Conservation (phyloP, 2,888 invertebrate species). For the Conchocele bisecta region DNA sequence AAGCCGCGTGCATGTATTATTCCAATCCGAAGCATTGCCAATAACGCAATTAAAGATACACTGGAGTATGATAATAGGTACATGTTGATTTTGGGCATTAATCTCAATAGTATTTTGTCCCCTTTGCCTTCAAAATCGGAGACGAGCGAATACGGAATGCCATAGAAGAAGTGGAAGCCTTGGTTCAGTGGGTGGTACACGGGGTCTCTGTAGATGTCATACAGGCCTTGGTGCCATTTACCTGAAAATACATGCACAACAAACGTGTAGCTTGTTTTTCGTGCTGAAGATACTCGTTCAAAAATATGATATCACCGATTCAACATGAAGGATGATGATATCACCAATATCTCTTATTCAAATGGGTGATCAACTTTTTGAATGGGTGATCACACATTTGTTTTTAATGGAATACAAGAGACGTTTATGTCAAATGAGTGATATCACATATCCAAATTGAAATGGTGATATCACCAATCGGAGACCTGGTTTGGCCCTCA, state of each 20-base stretch:
- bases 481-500: too few species aligned
- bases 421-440: too few species aligned
- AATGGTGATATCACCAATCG: too few species aligned
- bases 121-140: constrained; percentile 65
- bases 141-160: constrained; percentile 80
- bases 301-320: too few species aligned
- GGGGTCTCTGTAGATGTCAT: constrained; percentile 71
- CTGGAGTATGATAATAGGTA: background rate
- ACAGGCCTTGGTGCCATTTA: constrained; percentile 85
- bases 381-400: too few species aligned
- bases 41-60: background rate
- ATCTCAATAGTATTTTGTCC: constrained; percentile 20
- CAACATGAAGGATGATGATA: too few species aligned
- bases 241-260: constrained; percentile 68
- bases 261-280: too few species aligned
- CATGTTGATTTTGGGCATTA: constrained; percentile 12
- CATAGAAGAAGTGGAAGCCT: constrained; percentile 83
- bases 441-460: too few species aligned
- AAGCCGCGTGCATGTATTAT: background rate
- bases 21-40: background rate
- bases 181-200: constrained; percentile 81
- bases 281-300: too few species aligned
- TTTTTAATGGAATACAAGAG: too few species aligned
- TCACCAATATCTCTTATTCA: too few species aligned
- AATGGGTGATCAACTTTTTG: too few species aligned